These are phyloP conservation scores for Serranochromis macrocephalus DNA, from an alignment of 2,113 vertebrate species.

Conservation along the genomic window DNA sequence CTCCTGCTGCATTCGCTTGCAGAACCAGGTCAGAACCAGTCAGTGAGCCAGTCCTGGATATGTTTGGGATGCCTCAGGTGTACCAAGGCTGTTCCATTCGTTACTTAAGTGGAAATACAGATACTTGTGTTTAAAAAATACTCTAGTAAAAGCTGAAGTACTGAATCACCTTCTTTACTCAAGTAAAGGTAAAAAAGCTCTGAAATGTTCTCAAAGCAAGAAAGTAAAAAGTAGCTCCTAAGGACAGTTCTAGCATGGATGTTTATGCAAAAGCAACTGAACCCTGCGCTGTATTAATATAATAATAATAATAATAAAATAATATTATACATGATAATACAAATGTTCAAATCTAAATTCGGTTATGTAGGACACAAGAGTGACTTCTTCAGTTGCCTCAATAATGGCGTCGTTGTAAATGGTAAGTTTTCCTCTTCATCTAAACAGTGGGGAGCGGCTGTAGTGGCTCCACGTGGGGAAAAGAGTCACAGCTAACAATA, in stretches of 20 bases:
- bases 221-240: neutral
- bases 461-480: neutral
- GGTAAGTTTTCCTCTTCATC: neutral
- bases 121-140: neutral
- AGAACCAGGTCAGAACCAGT: constrained; percentile 60
- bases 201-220: neutral
- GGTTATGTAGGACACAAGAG: neutral
- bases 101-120: neutral
- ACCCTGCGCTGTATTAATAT: rapidly evolving
- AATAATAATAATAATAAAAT: neutral
- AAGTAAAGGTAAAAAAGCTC: neutral
- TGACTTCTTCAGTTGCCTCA: neutral
- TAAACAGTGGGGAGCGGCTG: rapidly evolving
- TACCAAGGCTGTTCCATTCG: neutral
- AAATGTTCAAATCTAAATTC: neutral
- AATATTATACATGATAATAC: neutral
- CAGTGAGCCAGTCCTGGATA: neutral
- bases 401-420: neutral
- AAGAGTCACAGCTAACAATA: neutral
- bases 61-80: neutral
- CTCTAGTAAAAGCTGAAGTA: neutral
- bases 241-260: neutral
- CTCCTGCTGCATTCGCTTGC: constrained; percentile 69
- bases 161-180: neutral
- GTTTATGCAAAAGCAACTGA: rapidly evolving